These are phyloP conservation scores for Macquaria ambigua DNA, from an alignment of 2,113 vertebrate genomes.

Conservation along the genomic window DNA sequence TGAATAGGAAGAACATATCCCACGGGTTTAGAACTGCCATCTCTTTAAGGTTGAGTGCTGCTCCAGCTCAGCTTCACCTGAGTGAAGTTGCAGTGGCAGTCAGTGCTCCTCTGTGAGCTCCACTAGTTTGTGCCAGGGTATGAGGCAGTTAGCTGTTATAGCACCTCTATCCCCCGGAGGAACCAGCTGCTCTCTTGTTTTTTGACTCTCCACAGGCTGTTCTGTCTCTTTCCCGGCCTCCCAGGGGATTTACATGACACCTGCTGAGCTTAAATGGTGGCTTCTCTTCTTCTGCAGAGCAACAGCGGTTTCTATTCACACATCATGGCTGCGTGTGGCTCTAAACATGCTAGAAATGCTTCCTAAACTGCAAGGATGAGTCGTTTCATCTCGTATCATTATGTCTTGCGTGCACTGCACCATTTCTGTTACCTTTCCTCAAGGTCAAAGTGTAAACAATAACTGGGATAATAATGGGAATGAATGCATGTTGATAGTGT, in stretches of 20 bases:
- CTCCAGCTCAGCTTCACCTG: slow-evolving; percentile 8
- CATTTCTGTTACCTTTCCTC: slow-evolving; percentile 5
- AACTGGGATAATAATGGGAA: background rate
- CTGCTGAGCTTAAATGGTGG: slow-evolving; percentile 65
- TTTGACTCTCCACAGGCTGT: slow-evolving; percentile 68
- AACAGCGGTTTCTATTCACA: slow-evolving; percentile 56
- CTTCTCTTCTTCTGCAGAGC: slow-evolving; percentile 39
- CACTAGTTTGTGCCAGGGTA: slow-evolving; percentile 19
- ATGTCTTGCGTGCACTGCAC: background rate
- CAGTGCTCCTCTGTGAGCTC: background rate
- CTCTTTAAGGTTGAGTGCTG: background rate
- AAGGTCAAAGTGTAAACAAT: slow-evolving; percentile 18
- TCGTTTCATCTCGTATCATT: slow-evolving; percentile 3
- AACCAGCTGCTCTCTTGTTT: slow-evolving; percentile 72
- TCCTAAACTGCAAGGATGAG: slow-evolving; percentile 10
- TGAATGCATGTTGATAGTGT: background rate
- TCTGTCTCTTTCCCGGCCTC: slow-evolving; percentile 42
- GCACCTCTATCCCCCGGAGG: slow-evolving; percentile 52
- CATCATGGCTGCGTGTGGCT: slow-evolving; percentile 34
- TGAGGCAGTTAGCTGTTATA: slow-evolving; percentile 34
- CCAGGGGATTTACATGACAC: slow-evolving; percentile 62
- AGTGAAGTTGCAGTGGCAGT: background rate
- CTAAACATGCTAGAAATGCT: slow-evolving; percentile 4
- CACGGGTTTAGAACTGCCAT: background rate
- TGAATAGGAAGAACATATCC: background rate